Percentiles rank a stretch among this genome's conserved stretches.
These are phyloP conservation scores for Chelonia mydas DNA, from an alignment of 2,797 vertebrate species.

Conservation along the genomic window DNA sequence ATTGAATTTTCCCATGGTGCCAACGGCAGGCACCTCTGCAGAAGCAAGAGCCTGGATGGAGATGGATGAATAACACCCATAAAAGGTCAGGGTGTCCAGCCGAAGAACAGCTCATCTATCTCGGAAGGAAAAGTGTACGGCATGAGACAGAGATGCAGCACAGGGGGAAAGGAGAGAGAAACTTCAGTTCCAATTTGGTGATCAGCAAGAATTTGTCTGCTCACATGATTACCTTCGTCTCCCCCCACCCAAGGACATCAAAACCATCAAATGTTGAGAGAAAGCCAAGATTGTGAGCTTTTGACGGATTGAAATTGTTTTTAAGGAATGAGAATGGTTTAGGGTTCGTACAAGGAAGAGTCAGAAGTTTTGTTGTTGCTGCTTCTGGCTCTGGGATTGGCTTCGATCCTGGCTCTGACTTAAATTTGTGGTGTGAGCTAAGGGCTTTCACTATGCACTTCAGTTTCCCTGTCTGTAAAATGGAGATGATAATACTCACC, in stretches of 20 bases:
- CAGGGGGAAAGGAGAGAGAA: not conserved
- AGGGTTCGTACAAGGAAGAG: not conserved
- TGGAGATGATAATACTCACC: fast-evolving
- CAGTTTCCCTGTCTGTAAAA: not conserved
- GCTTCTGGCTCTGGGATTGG: not conserved
- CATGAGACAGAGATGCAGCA: not conserved
- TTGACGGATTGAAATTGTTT: not conserved
- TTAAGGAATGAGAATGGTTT: not conserved
- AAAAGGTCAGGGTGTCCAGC: constrained; percentile 72
- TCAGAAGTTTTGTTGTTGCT: not conserved
- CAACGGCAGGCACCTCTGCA: constrained; percentile 41
- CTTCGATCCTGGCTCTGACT: not conserved
- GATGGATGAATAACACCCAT: constrained; percentile 54
- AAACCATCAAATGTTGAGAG: not conserved
- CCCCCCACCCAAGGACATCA: not conserved
- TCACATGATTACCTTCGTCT: not conserved
- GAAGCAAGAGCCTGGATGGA: constrained; percentile 64
- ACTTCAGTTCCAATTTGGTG: not conserved
- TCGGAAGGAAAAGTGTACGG: constrained; percentile 9
- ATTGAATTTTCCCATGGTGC: constrained; percentile 67
- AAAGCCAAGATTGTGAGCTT: not conserved
- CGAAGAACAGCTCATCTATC: constrained; percentile 4
- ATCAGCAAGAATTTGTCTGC: not conserved
- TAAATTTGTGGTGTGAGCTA: not conserved
- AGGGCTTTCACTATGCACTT: not conserved